These are phyloP conservation scores for Tipula helvola DNA, from an alignment of 2,888 invertebrate genomes.

Conservation along the genomic window DNA sequence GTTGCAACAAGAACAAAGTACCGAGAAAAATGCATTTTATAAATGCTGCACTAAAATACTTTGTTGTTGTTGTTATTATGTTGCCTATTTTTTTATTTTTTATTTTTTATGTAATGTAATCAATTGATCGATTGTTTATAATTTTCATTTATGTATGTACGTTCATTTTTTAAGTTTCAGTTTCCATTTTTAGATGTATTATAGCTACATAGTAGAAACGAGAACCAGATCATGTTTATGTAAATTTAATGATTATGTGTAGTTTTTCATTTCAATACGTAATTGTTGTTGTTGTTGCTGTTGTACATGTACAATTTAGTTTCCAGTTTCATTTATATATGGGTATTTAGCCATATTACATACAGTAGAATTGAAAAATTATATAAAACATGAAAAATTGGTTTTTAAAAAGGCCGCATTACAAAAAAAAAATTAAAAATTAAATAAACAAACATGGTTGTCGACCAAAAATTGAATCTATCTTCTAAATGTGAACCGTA, in stretches of 20 bases:
- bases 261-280: not conserved
- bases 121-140: not conserved
- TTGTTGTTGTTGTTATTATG: not conserved
- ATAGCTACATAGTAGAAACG: not conserved
- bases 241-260: not conserved
- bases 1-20: not conserved
- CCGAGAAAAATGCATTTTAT: not conserved
- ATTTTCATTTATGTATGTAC: not conserved
- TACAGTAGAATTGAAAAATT: not conserved
- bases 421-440: not conserved
- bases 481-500: not conserved
- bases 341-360: not conserved
- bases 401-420: not conserved
- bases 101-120: not conserved
- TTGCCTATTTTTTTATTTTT: not conserved
- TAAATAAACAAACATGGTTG: not conserved
- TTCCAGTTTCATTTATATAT: not conserved
- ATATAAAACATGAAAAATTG: not conserved
- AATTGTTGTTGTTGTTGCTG: not conserved
- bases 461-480: not conserved
- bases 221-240: conserved; percentile 4
- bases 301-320: not conserved
- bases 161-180: not conserved
- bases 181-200: not conserved
- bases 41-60: not conserved